Evolutionary conservation across 2,113 vertebrate genomes (phyloP).

Genomic region (Saguinus imperator): DNA sequence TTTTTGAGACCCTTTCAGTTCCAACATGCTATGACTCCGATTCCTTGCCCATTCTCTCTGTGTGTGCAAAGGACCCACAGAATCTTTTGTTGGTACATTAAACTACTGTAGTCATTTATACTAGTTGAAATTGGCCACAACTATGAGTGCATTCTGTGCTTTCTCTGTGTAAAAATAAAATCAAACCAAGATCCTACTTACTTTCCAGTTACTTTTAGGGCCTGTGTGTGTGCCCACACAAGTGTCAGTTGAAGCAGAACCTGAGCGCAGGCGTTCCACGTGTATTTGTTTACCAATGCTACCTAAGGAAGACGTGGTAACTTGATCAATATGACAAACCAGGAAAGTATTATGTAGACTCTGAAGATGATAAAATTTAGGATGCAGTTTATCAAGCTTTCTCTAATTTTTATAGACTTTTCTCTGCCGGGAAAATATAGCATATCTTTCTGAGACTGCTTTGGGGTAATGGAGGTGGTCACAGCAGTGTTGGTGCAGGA

Average conservation of each 20-base stretch:
- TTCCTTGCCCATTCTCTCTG: not conserved
- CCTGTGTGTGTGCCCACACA: not conserved
- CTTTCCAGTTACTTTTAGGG: not conserved
- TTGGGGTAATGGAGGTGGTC: not conserved
- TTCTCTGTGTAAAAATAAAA: slow-evolving; percentile 10
- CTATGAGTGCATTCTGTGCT: not conserved
- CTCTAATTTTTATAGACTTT: not conserved
- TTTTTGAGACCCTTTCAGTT: not conserved
- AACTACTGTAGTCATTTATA: not conserved
- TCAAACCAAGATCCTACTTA: not conserved
- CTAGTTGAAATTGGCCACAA: not conserved
- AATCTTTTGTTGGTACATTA: not conserved
- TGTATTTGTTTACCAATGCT: not conserved
- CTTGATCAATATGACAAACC: not conserved
- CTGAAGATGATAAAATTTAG: not conserved
- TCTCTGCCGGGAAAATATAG: not conserved
- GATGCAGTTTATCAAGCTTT: not conserved
- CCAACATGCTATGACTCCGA: not conserved
- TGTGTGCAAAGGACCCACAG: not conserved
- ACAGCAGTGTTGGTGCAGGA: too few relatives aligned
- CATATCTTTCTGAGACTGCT: not conserved
- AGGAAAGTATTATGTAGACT: not conserved
- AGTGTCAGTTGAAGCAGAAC: not conserved
- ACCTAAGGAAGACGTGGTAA: not conserved
- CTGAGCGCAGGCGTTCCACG: not conserved